phyloP scores from a whole-genome alignment of 2,797 vertebrate genomes.

The Lindbergichthys nudifrons region DNA sequence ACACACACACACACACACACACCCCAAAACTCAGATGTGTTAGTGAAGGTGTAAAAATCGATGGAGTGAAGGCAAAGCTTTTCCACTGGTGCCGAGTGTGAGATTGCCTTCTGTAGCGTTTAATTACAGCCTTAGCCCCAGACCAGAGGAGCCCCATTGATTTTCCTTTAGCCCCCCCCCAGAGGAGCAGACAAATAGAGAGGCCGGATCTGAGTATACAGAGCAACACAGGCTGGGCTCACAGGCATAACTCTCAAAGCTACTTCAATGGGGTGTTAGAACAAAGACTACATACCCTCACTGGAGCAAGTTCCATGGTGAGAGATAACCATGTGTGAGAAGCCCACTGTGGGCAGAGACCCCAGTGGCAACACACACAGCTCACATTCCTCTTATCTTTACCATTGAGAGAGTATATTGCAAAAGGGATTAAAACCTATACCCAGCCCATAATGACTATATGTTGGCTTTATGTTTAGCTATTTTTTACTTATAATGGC shows the following conservation, averaged over 20 bases:
- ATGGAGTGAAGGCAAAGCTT: slow-evolving; percentile 71
- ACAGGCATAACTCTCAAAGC: slow-evolving; percentile 57
- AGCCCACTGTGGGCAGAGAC: slow-evolving; percentile 24
- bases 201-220: slow-evolving; percentile 62
- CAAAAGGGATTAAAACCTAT: not conserved
- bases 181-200: slow-evolving; percentile 71
- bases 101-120: slow-evolving; percentile 81
- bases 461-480: slow-evolving; percentile 5
- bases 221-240: slow-evolving; percentile 57
- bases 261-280: slow-evolving; percentile 62
- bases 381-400: slow-evolving; percentile 15
- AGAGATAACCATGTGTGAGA: slow-evolving; percentile 48
- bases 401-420: slow-evolving; percentile 10
- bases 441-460: not conserved
- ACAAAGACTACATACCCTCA: slow-evolving; percentile 58
- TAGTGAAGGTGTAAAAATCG: slow-evolving; percentile 82
- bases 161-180: slow-evolving; percentile 76
- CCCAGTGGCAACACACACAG: slow-evolving; percentile 7
- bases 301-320: slow-evolving; percentile 49
- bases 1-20: slow-evolving; percentile 21
- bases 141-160: slow-evolving; percentile 76
- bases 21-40: slow-evolving; percentile 62
- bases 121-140: slow-evolving; percentile 81
- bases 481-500: not conserved
- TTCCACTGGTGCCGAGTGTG: slow-evolving; percentile 67